phyloP scores from a whole-genome alignment of 2,888 invertebrate genomes.

The Pomacea canaliculata region DNA sequence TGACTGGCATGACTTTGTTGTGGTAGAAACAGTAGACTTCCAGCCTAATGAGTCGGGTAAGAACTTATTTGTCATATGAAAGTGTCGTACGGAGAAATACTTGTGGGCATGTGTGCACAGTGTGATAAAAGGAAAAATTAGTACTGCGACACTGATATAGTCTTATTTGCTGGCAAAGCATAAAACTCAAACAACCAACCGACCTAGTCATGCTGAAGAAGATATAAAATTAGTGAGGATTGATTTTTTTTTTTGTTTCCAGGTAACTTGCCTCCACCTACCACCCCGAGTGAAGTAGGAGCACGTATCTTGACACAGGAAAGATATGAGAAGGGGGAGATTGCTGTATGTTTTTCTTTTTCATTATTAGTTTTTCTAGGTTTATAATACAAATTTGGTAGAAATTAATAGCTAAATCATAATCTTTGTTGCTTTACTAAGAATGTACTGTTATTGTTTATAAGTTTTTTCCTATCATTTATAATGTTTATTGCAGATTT shows the following conservation, averaged over 20 bases:
- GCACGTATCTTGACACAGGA: slow-evolving; percentile 90
- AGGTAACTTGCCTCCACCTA: slow-evolving; percentile 93
- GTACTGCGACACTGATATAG: too few relatives aligned
- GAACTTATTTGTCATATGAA: not conserved
- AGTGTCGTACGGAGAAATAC: not conserved
- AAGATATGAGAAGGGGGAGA: slow-evolving; percentile 53
- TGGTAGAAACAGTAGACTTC: slow-evolving; percentile 99
- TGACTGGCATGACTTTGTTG: slow-evolving; percentile 99
- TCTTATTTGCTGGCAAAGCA: too few relatives aligned
- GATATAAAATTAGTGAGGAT: too few relatives aligned
- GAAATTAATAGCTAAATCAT: too few relatives aligned
- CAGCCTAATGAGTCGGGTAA: slow-evolving; percentile 87
- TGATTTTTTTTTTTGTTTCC: slow-evolving; percentile 16
- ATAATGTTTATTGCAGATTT: too few relatives aligned
- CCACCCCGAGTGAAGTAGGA: slow-evolving; percentile 96
- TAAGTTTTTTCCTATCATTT: too few relatives aligned
- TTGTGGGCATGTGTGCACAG: not conserved
- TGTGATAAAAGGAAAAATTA: not conserved
- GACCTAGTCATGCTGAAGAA: too few relatives aligned
- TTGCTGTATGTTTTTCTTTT: slow-evolving; percentile 14
- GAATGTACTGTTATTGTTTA: too few relatives aligned
- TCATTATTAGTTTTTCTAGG: not conserved
- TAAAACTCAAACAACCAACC: too few relatives aligned
- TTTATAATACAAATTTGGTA: too few relatives aligned
- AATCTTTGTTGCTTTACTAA: too few relatives aligned